These are phyloP conservation scores for Ctenopoma kingsleyae DNA, from an alignment of 2,797 vertebrate genomes.

Conservation along the genomic window DNA sequence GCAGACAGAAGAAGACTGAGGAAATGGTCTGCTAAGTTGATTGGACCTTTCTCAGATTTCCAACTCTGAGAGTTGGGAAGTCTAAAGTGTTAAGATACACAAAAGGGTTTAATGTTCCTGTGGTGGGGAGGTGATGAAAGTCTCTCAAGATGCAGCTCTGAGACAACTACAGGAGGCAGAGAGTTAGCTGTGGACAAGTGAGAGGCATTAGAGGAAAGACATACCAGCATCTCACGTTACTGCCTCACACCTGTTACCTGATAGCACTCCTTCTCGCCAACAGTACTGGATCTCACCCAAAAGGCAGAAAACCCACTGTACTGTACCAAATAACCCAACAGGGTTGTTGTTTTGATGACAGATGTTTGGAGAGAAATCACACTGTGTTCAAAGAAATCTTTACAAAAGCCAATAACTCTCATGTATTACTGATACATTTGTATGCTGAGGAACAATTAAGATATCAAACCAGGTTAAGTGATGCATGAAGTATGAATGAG, in stretches of 20 bases:
- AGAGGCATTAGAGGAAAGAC: constrained; percentile 56
- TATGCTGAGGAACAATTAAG: constrained; percentile 44
- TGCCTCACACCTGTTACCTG: constrained; percentile 61
- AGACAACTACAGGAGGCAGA: constrained; percentile 37
- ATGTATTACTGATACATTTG: constrained; percentile 42
- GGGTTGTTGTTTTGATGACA: constrained; percentile 51
- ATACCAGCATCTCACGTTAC: constrained; percentile 73
- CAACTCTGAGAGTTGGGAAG: constrained; percentile 64
- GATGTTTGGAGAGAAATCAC: constrained; percentile 54
- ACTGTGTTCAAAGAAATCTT: constrained; percentile 52
- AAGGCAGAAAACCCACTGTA: constrained; percentile 22
- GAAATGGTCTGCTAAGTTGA: constrained; percentile 66
- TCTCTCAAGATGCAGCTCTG: constrained; percentile 58
- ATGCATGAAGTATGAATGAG: constrained; percentile 59
- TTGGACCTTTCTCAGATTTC: constrained; percentile 75
- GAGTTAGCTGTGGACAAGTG: constrained; percentile 52
- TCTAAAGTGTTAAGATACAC: constrained; percentile 75
- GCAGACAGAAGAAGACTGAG: constrained; percentile 46
- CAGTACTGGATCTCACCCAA: constrained; percentile 48
- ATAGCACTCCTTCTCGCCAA: constrained; percentile 52
- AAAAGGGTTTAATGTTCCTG: constrained; percentile 78
- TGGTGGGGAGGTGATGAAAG: constrained; percentile 74
- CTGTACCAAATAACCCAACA: constrained; percentile 18
- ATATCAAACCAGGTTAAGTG: constrained; percentile 66
- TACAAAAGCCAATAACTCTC: constrained; percentile 41